A percentile compares a stretch with the other conserved stretches of the same genome.
These are phyloP conservation scores for Ceratothoa steindachneri DNA, from an alignment of 2,888 invertebrate genomes.

Conservation along the genomic window DNA sequence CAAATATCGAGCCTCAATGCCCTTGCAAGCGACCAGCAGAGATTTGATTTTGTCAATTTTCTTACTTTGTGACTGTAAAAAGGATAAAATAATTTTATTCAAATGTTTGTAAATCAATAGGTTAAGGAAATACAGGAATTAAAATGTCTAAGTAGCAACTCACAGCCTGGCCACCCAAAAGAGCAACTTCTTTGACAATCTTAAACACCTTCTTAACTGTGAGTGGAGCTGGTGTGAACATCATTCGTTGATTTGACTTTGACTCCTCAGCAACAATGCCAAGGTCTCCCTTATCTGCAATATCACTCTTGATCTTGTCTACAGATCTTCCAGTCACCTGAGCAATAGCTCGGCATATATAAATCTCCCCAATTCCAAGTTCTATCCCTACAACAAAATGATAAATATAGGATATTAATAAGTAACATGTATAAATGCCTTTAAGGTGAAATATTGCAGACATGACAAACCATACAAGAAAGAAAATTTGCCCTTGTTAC, in stretches of 20 bases:
- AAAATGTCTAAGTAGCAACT: slow-evolving; percentile 52
- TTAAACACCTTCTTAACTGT: slow-evolving; percentile 70
- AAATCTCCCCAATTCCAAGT: slow-evolving; percentile 89
- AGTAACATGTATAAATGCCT: too few relatives aligned
- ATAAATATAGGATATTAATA: slow-evolving; percentile 16
- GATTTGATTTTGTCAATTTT: slow-evolving; percentile 88
- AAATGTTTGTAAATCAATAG: too few relatives aligned
- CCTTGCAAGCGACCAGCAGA: slow-evolving; percentile 84
- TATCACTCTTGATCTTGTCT: slow-evolving; percentile 73
- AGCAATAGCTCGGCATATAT: slow-evolving; percentile 89
- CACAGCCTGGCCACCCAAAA: slow-evolving; percentile 72
- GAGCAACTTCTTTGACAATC: slow-evolving; percentile 80
- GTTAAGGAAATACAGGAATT: too few relatives aligned
- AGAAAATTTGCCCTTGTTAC: too few relatives aligned
- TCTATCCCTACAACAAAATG: slow-evolving; percentile 66
- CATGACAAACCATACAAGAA: too few relatives aligned
- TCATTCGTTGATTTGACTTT: slow-evolving; percentile 75
- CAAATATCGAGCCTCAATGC: slow-evolving; percentile 75
- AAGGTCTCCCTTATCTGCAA: slow-evolving; percentile 74
- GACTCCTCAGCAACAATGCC: slow-evolving; percentile 85
- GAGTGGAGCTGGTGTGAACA: slow-evolving; percentile 68
- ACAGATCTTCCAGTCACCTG: slow-evolving; percentile 80
- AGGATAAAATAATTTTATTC: too few relatives aligned
- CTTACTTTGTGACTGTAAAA: slow-evolving; percentile 64
- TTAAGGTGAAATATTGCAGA: too few relatives aligned